Base-by-base conservation (phyloP, 1,140 invertebrate species). In the Anoplolepis gracilipes region DNA sequence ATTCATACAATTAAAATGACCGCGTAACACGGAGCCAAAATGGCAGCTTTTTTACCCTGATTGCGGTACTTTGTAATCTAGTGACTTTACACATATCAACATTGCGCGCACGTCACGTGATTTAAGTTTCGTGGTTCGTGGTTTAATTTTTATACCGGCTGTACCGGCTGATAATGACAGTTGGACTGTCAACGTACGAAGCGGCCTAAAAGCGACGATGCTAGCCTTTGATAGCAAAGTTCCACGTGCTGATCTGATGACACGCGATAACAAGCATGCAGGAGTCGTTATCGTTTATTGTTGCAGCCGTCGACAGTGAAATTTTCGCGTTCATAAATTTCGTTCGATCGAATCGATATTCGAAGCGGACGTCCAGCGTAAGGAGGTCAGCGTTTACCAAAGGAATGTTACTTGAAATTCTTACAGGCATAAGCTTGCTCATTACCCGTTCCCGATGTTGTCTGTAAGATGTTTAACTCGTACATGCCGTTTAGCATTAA, bases 131-230 rank as follows among this genome's bases (percentile, higher is more conserved):
- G n/a, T 2, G 13, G 30, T 65, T 39, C 62, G 19, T 22, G 46
- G 13, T 19, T 57, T 57, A 4, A 55, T n/a, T 22, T n/a, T 8
- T 49, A 1, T 46, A 49, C 36, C 65, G 65, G 65, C 25, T 39
- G 64, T n/a, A 55, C 49, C 69, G 28, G 69, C 49, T 72, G 69
- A 55, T 53, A 33, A 57, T 73, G 70, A 73, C 49, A 73, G 25
- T 7, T 13, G 11, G 36, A 42, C 19, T 72, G 28, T 81, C 49
- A 55, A 46, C 6, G 36, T 30, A 16, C 36, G 22, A 19, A 64
- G n/a, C 1, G 16, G 25, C 28, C 16, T 55, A 10, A 67, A 55
- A 39, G 2, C n/a, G n/a, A 46, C 33, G 11, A 70, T 39, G 49
- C 30, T n/a, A 53, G 13, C 22, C 25, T 30, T 2, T 5, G 10